These are phyloP conservation scores for Psophia crepitans DNA, from an alignment of 2,113 vertebrate genomes.

Conservation along the genomic window DNA sequence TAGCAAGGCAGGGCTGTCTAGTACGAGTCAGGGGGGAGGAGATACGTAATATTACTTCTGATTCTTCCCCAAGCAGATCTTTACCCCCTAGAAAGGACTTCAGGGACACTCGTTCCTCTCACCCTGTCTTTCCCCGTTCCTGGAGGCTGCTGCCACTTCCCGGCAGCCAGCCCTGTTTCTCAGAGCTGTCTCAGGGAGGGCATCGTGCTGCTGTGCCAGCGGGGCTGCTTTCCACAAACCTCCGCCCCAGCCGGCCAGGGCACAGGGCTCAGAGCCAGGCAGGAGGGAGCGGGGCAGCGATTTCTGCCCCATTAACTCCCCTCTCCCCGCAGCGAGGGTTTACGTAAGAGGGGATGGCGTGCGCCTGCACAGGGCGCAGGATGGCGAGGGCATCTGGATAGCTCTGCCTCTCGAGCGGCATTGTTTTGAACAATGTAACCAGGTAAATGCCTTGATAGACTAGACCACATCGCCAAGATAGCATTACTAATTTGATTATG, in stretches of 20 bases:
- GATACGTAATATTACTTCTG: background rate
- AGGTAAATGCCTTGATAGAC: slow-evolving; percentile 57
- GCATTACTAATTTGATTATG: slow-evolving; percentile 67
- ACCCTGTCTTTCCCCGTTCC: background rate
- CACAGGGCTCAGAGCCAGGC: background rate
- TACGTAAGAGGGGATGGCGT: fast-evolving
- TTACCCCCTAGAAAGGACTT: background rate
- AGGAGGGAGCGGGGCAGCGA: fast-evolving
- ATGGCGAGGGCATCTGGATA: background rate
- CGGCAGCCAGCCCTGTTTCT: fast-evolving
- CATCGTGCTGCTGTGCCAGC: background rate
- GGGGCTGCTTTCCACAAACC: background rate
- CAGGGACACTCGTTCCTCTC: background rate
- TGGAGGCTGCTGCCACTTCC: background rate
- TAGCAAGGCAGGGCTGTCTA: background rate
- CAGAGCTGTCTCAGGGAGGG: background rate
- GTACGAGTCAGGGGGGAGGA: fast-evolving
- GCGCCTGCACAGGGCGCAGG: fast-evolving
- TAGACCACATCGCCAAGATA: slow-evolving; percentile 5
- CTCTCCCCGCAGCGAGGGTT: background rate
- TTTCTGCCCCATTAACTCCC: slow-evolving; percentile 37
- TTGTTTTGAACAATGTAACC: slow-evolving; percentile 26
- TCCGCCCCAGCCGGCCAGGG: background rate
- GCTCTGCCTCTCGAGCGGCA: background rate
- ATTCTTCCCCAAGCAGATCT: background rate